Evolutionary conservation across 2,797 vertebrate genomes (phyloP), one percentile per base, ranked within the genome.

Genomic region (Botia almorhae): DNA sequence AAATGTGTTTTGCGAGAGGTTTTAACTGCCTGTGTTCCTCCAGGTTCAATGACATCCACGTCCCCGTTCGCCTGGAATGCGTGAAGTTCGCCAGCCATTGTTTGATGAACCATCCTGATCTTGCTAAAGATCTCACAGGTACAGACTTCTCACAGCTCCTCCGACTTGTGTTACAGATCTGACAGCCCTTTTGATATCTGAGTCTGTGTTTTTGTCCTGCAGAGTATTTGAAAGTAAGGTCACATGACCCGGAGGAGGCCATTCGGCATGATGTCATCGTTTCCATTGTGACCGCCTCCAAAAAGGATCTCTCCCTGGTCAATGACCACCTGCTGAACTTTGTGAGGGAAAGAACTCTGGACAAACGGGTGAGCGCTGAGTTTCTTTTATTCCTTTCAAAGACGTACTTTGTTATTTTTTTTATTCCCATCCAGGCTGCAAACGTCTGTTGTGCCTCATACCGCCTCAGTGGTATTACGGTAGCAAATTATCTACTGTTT

Each of bases 121-220:
- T 99, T 90, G 97, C 98, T 70, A 99, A 98, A 92, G 97, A 99
- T 89, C 95, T 99, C 87, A 99, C 97, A 93, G 98, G 98, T 99
- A 94, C 4, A 33, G 29, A 23, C 36, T 16, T 16, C 17, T 76
- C 2, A 13, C 7, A 61, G 21, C 19, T 10, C 26, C 23, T 13
- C 5, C 12, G 7, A 8, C 7, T 39, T 39, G 39, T 39, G 39
- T 39, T 39, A 8, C 39, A 39, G 39, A 39, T 60, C 23, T 26
- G 56, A 23, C 11, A 60, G 13, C 56, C 21, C 10, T 13, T 23
- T 3, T 26, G 16, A 53, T 53, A 5, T 17, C 2, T 61, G 13
- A 61, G 0, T 7, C 1, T 53, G 51, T 53, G 51, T 50, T 88
- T 90, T 60, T 82, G 10, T 51, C 5, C 11, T 74, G 3, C 91